Evolutionary conservation across 1,140 invertebrate species (phyloP).

Genomic region (Euglossa dilemma): DNA sequence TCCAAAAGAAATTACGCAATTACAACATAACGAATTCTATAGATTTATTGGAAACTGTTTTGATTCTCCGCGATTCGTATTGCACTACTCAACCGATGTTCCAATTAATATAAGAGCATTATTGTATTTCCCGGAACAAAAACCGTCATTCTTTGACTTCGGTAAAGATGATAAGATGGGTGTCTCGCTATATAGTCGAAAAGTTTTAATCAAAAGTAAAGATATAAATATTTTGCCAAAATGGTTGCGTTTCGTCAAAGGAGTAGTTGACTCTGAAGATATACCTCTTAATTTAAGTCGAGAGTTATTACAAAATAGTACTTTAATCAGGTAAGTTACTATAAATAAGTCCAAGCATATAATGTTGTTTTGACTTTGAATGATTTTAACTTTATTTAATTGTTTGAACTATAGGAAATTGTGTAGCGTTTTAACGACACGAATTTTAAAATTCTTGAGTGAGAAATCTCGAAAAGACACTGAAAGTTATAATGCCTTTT

Average conservation of each 20-base stretch:
- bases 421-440: slow-evolving; percentile 91
- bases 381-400: slow-evolving; percentile 2
- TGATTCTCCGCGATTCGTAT: slow-evolving; percentile 91
- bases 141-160: slow-evolving; percentile 94
- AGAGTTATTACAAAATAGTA: slow-evolving; percentile 97
- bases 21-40: slow-evolving; percentile 96
- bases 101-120: slow-evolving; percentile 95
- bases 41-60: slow-evolving; percentile 93
- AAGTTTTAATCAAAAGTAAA: slow-evolving; percentile 94
- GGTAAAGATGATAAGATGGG: slow-evolving; percentile 91
- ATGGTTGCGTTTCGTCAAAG: slow-evolving; percentile 97
- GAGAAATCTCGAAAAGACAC: slow-evolving; percentile 93
- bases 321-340: slow-evolving; percentile 89
- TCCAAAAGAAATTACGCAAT: slow-evolving; percentile 91
- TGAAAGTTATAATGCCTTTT: slow-evolving; percentile 93
- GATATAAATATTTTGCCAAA: slow-evolving; percentile 96
- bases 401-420: slow-evolving; percentile 87
- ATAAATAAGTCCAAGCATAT: slow-evolving; percentile 21
- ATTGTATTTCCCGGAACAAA: slow-evolving; percentile 96
- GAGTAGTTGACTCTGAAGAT: slow-evolving; percentile 98
- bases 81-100: slow-evolving; percentile 94
- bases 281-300: slow-evolving; percentile 98
- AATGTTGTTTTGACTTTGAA: not conserved
- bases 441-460: slow-evolving; percentile 92
- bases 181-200: slow-evolving; percentile 94